Base-by-base conservation (phyloP, 2,888 invertebrate genomes). In the Mylabris sibirica region DNA sequence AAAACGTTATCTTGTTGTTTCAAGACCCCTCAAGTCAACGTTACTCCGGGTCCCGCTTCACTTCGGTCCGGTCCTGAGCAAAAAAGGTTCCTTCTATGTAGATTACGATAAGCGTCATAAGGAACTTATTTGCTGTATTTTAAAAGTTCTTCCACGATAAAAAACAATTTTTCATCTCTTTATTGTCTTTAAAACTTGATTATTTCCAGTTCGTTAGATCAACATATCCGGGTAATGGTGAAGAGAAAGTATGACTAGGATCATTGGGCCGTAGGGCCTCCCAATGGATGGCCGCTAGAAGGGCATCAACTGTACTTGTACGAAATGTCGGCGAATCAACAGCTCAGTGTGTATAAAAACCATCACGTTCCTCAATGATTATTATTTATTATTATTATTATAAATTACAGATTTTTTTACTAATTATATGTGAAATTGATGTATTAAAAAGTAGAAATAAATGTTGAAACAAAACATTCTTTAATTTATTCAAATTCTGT, bases 161-260 rank as follows among this genome's bases (percentile, higher is more conserved):
- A 30, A 30, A 30, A n/a, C n/a, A n/a, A n/a, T n/a, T 30, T 30
- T 8, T 30, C 30, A 30, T 30, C 30, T 30, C 30, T 30, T 6
- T 30, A 30, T 30, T 30, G 26, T 30, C 8, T 30, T 30, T 30
- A 6, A 30, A 30, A 30, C 8, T 30, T 30, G 30, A 8, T 30
- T 24, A 5, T 68, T 82, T 81, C 61, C 90, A 94, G 94, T 93
- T 93, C 87, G 92, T 94, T 82, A 90, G 93, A 81, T 92, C 91
- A 83, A 91, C 88, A 84, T 90, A 87, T 84, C 89, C 88, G 79
- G 83, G 89, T 81, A 88, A 90, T 77, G 92, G 90, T 78, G 93
- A 93, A 86, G 93, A 93, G 84, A 93, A 93, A 86, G 93, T 93
- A 88, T 93, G 93, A 93, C 92, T 92, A 87, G 88, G 89, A 76